phyloP scores from a whole-genome alignment of 2,797 vertebrate species.

The Chloroceryle amazona region DNA sequence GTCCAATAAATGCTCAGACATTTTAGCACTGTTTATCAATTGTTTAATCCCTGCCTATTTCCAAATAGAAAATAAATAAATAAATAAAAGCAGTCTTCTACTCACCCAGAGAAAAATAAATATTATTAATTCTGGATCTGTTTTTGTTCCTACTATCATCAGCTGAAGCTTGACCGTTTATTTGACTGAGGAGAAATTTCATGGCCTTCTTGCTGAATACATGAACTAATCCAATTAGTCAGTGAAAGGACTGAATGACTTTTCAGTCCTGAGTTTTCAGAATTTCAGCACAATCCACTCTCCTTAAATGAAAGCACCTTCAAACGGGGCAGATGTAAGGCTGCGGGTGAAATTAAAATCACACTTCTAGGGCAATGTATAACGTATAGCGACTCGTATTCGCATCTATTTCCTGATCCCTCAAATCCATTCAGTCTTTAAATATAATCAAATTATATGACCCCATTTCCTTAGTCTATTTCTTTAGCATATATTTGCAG shows the following conservation, averaged over 20 bases:
- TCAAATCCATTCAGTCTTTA: neutral
- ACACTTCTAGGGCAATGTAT: neutral
- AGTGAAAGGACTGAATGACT: neutral
- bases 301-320: constrained; percentile 1
- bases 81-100: neutral
- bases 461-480: neutral
- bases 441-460: neutral
- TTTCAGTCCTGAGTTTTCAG: neutral
- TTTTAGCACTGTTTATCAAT: neutral
- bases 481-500: neutral
- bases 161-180: neutral
- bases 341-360: constrained; percentile 1
- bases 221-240: neutral
- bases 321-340: neutral
- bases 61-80: neutral
- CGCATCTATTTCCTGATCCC: neutral
- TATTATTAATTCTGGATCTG: neutral
- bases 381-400: neutral
- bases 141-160: neutral
- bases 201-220: neutral
- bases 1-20: neutral
- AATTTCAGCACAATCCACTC: neutral
- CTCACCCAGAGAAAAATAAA: neutral
- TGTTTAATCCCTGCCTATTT: neutral
- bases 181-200: neutral